Base-by-base conservation (phyloP, 1,140 invertebrate species). In the Panulirus ornatus region DNA sequence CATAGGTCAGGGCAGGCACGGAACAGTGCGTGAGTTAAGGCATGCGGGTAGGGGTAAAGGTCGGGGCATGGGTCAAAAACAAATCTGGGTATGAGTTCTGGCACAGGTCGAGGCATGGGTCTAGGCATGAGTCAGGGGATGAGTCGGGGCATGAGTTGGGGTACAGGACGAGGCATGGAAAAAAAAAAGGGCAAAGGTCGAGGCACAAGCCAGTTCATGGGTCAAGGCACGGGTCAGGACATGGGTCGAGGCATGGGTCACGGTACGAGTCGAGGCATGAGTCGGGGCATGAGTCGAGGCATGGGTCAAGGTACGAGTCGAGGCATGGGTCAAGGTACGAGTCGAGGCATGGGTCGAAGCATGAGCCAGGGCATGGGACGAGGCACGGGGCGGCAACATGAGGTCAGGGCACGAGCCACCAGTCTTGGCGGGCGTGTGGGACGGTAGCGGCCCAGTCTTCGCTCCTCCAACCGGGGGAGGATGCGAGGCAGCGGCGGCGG, bases 401-500 rank as follows among this genome's bases (percentile, higher is more conserved):
- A 22, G 54, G n/a, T n/a, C n/a, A n/a, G n/a, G n/a, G n/a, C n/a
- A n/a, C n/a, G n/a, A n/a, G n/a, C n/a, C n/a, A n/a, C n/a, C n/a
- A n/a, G n/a, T n/a, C n/a, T n/a, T n/a, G n/a, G n/a, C n/a, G n/a
- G n/a, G n/a, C n/a, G n/a, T n/a, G n/a, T n/a, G n/a, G n/a, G n/a
- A n/a, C n/a, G n/a, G n/a, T n/a, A n/a, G n/a, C n/a, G n/a, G 54
- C 44, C 30, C 27, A 11, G 73, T 75, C 36, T 75, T 75, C 36
- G 14, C 16, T 75, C 73, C 73, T 75, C 36, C 34, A n/a, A 51
- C 16, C 11, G 82, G 16, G n/a, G 36, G 38, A 78, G 83, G 83
- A 63, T 84, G 83, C 40, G 66, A 66, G 66, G 84, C 73, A 38
- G 82, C 58, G 51, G 84, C 51, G 51, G 84, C n/a, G 71, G 44